Evolutionary conservation across 1,140 invertebrate genomes (phyloP), one percentile per base, ranked within the genome.

Genomic region (Listronotus oregonensis): DNA sequence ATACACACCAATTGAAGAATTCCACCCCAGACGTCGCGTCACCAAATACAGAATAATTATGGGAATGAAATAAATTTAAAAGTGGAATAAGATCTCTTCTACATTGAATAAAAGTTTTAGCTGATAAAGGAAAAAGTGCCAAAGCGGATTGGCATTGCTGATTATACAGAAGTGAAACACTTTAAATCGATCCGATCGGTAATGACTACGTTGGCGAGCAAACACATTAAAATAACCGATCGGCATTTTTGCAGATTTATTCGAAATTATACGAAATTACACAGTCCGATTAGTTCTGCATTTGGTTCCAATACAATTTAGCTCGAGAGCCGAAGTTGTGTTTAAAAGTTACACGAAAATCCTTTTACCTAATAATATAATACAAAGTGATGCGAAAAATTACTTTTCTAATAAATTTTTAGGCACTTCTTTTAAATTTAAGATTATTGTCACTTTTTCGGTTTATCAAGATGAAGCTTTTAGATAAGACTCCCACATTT

Each of bases 121-220:
- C 46, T 49, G 46, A 21, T 21, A 49, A 49, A 27, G 46, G 46
- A 49, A 49, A 49, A 49, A 49, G 15, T 18, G 46, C 46, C 12
- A 18, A 43, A 43, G 39, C 40, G 52, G 52, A 56, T 56, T 42
- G 17, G 52, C 37, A 43, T 40, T 56, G 52, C 52, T 56, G 52
- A 56, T 56, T 56, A 56, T 56, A 43, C 18, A 56, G 40, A 42
- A 56, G 37, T 54, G 37, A 54, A 54, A 37, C 51, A 54, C n/a
- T 54, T 54, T 37, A 54, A 34, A 54, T 37, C 51, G 31, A 54
- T 15, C 51, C 39, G 40, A 42, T 21, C 32, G 17, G 18, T 43
- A 56, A 56, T 49, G 46, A 49, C 46, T 49, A 49, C 46, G 46
- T 49, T 49, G 15, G 46, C 46, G 46, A 21, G 46, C 46, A 49